These are phyloP conservation scores for Diploscapter pachys DNA, from an alignment of 1,140 invertebrate species.

Conservation along the genomic window DNA sequence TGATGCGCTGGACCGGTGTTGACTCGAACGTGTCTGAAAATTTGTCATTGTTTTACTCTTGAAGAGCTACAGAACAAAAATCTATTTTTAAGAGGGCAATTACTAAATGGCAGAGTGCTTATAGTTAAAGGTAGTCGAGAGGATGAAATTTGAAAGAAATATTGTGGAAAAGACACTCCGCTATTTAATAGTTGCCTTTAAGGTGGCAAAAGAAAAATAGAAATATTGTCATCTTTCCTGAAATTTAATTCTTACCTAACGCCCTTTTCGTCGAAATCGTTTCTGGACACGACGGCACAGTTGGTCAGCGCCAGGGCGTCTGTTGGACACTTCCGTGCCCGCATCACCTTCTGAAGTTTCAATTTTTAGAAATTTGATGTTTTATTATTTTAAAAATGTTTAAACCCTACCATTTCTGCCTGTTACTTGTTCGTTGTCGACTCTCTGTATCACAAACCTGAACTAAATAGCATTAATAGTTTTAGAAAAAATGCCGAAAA, in stretches of 20 bases:
- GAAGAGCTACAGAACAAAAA: not conserved
- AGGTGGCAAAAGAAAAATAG: not conserved
- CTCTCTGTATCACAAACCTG: no score
- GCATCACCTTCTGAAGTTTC: conserved; percentile 39
- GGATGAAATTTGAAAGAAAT: not conserved
- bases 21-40: conserved; percentile 79
- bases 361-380: no score
- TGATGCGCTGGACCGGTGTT: conserved; percentile 71
- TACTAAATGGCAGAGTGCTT: conserved; percentile 22
- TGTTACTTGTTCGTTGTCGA: no score
- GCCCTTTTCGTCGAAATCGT: conserved; percentile 39
- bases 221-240: not conserved
- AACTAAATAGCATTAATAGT: no score
- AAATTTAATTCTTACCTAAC: conserved; percentile 40
- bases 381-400: no score
- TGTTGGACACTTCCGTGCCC: conserved; percentile 67
- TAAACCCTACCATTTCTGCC: no score
- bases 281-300: conserved; percentile 76
- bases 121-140: conserved; percentile 17
- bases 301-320: conserved; percentile 88
- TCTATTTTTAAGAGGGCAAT: not conserved
- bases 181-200: not conserved
- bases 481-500: no score
- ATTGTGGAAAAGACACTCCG: not conserved
- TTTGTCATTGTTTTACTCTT: conserved; percentile 8